Conservation (phyloP, 2,888 invertebrate species). For the Drymonia ruficornis region DNA sequence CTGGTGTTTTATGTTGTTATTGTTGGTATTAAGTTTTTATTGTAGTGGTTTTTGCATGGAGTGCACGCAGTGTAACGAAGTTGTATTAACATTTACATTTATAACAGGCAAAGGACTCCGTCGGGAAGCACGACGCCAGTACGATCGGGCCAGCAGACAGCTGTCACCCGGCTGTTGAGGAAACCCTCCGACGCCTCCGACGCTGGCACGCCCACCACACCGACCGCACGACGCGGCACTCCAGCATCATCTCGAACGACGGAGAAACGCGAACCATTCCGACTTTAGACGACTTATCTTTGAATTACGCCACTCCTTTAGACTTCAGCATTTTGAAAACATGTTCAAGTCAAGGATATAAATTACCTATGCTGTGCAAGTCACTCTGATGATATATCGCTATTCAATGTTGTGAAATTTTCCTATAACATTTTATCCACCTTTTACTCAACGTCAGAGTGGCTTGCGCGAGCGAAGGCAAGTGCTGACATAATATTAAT, state of each 20-base stretch:
- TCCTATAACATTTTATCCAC: slow-evolving; percentile 29
- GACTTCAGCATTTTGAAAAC: slow-evolving; percentile 29
- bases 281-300: slow-evolving; percentile 84
- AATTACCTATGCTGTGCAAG: slow-evolving; percentile 49
- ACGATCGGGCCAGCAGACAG: slow-evolving; percentile 86
- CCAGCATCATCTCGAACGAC: slow-evolving; percentile 74
- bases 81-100: slow-evolving; percentile 26
- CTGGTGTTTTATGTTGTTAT: slow-evolving; percentile 23
- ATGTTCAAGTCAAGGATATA: slow-evolving; percentile 27
- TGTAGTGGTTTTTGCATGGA: slow-evolving; percentile 42
- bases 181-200: slow-evolving; percentile 90
- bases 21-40: slow-evolving; percentile 21
- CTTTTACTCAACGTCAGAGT: slow-evolving; percentile 43
- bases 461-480: slow-evolving; percentile 51
- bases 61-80: slow-evolving; percentile 6
- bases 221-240: slow-evolving; percentile 70
- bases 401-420: slow-evolving; percentile 22
- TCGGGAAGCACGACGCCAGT: slow-evolving; percentile 91
- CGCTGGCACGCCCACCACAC: slow-evolving; percentile 80
- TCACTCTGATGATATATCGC: slow-evolving; percentile 49
- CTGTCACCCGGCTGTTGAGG: slow-evolving; percentile 86
- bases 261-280: slow-evolving; percentile 89
- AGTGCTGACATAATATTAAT: slow-evolving; percentile 62
- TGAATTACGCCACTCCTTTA: slow-evolving; percentile 17
- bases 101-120: slow-evolving; percentile 88